Evolutionary conservation across 2,797 vertebrate species (phyloP).

Genomic region (Betta splendens): DNA sequence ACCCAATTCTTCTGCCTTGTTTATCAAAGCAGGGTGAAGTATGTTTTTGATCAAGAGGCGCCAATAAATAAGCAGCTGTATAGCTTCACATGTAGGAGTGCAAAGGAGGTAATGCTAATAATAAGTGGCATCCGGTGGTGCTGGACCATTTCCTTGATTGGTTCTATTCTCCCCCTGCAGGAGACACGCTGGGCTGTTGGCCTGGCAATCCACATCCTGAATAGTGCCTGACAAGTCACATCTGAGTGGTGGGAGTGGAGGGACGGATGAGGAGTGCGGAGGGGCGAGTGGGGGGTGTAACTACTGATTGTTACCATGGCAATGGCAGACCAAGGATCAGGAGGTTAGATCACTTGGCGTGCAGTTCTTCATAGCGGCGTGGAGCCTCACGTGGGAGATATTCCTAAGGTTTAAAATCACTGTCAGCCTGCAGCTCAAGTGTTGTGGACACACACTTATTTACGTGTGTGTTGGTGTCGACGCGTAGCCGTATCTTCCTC

Average conservation of each 20-base stretch:
- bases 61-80: slow-evolving; percentile 31
- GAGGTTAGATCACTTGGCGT: slow-evolving; percentile 60
- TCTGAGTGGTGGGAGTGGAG: slow-evolving; percentile 45
- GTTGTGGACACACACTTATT: slow-evolving; percentile 29
- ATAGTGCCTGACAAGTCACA: slow-evolving; percentile 65
- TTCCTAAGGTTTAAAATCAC: slow-evolving; percentile 73
- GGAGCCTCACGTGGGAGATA: slow-evolving; percentile 66
- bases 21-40: slow-evolving; percentile 1
- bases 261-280: slow-evolving; percentile 18
- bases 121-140: slow-evolving; percentile 55
- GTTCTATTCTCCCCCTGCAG: slow-evolving; percentile 54
- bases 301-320: slow-evolving; percentile 73
- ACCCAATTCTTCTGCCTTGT: background rate
- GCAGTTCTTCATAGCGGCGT: slow-evolving; percentile 64
- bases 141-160: slow-evolving; percentile 68
- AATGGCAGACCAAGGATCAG: slow-evolving; percentile 64
- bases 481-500: slow-evolving; percentile 59
- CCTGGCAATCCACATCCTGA: slow-evolving; percentile 57
- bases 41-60: slow-evolving; percentile 21
- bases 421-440: slow-evolving; percentile 61
- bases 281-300: slow-evolving; percentile 15
- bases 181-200: slow-evolving; percentile 43
- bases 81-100: slow-evolving; percentile 29
- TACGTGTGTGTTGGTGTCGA: slow-evolving; percentile 16
- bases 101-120: slow-evolving; percentile 46